A percentile compares a stretch with the other conserved stretches of the same genome.
These are phyloP conservation scores for Siniperca knerii DNA, from an alignment of 2,113 vertebrate species.

Conservation along the genomic window DNA sequence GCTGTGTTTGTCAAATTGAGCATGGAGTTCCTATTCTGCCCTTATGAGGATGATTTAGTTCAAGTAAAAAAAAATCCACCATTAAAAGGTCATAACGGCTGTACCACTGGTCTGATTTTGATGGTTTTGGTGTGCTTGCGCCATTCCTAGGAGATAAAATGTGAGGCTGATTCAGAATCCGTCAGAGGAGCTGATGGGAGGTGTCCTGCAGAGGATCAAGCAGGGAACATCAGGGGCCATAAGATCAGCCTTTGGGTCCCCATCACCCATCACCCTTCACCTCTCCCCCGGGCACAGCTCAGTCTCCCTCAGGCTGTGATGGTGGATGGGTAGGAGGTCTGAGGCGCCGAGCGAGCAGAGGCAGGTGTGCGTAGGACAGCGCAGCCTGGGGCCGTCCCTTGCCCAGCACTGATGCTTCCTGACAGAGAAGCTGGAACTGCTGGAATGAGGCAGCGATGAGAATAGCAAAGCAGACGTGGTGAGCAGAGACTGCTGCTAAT, in stretches of 20 bases:
- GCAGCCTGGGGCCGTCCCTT: slow-evolving; percentile 73
- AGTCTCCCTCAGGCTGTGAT: slow-evolving; percentile 35
- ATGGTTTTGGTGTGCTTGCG: background rate
- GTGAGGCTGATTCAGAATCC: background rate
- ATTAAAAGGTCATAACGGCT: background rate
- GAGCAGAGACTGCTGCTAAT: background rate
- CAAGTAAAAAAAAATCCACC: background rate
- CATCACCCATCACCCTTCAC: background rate
- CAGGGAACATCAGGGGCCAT: slow-evolving; percentile 3
- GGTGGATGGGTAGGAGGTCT: slow-evolving; percentile 38
- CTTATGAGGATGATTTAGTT: background rate
- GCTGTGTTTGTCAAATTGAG: background rate
- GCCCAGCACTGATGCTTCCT: slow-evolving; percentile 84
- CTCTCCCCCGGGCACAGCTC: background rate
- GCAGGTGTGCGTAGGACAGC: slow-evolving; percentile 78
- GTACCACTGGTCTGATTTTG: background rate
- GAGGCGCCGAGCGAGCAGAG: slow-evolving; percentile 12
- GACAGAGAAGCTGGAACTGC: slow-evolving; percentile 79
- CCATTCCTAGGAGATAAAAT: background rate
- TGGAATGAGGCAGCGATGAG: slow-evolving; percentile 14
- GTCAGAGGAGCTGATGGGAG: background rate
- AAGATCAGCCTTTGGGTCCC: slow-evolving; percentile 38
- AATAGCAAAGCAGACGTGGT: slow-evolving; percentile 1
- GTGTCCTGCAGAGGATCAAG: background rate
- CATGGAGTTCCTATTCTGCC: background rate